Conservation (phyloP, 2,113 vertebrate genomes). For the Parus major region DNA sequence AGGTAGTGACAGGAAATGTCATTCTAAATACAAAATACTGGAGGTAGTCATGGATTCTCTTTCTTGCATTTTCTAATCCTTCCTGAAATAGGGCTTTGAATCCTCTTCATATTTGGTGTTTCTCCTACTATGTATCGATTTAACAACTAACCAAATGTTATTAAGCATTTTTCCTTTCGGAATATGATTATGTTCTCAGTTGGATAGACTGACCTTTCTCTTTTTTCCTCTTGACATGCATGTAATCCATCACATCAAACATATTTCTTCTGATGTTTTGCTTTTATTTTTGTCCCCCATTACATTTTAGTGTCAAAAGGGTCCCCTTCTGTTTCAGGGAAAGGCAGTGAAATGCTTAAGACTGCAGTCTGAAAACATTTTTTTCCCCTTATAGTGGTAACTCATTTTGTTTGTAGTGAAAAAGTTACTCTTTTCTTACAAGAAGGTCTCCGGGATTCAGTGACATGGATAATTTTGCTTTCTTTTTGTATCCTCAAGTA, state of each 20-base stretch:
- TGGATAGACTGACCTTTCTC: background rate
- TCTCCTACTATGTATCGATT: background rate
- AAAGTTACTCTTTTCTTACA: background rate
- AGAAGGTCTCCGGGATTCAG: background rate
- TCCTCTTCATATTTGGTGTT: background rate
- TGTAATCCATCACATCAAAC: background rate
- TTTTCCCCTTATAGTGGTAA: background rate
- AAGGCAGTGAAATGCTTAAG: background rate
- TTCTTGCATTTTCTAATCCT: background rate
- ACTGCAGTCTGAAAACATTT: background rate
- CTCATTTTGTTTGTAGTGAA: background rate
- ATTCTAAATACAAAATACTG: background rate
- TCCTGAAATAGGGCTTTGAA: background rate
- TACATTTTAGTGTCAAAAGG: constrained; percentile 1
- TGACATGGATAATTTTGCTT: background rate
- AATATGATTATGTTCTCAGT: constrained; percentile 20
- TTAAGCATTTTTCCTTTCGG: constrained; percentile 14
- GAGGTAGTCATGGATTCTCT: background rate
- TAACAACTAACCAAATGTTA: background rate
- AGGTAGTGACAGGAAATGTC: background rate
- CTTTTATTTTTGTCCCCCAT: background rate
- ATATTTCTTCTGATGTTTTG: background rate
- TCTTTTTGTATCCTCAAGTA: background rate
- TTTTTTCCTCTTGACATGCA: background rate
- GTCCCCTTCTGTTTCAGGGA: constrained; percentile 15